These are phyloP conservation scores for Sarcophaga caerulescens DNA, from an alignment of 2,888 invertebrate genomes.

Conservation along the genomic window DNA sequence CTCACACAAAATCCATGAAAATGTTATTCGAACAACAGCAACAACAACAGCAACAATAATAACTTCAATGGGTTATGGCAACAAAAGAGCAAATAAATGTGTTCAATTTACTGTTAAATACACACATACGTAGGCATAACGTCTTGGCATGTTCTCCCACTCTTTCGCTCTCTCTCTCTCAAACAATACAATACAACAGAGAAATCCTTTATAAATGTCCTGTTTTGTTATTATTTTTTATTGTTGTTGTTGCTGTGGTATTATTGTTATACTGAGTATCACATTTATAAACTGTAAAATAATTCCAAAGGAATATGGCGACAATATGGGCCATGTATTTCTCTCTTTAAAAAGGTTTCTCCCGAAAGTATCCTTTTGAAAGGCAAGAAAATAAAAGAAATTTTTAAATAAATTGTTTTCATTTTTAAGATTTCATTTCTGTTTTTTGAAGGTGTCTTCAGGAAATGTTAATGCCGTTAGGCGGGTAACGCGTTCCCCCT, in stretches of 20 bases:
- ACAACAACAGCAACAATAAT: constrained; percentile 9
- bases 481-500: too few relatives aligned
- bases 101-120: constrained; percentile 64
- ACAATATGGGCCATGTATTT: constrained; percentile 35
- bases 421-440: constrained; percentile 3
- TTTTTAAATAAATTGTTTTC: constrained; percentile 52
- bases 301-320: background rate
- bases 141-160: too few relatives aligned
- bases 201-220: constrained; percentile 55
- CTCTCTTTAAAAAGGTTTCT: too few relatives aligned
- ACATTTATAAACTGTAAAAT: constrained; percentile 46
- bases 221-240: constrained; percentile 21
- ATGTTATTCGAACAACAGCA: constrained; percentile 39
- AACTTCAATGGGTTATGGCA: background rate
- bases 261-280: background rate
- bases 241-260: background rate
- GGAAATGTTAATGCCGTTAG: constrained; percentile 1
- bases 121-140: background rate
- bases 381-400: background rate
- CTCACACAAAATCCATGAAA: constrained; percentile 20
- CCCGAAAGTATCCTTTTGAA: too few relatives aligned
- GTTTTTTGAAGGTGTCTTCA: background rate
- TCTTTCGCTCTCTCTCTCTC: background rate
- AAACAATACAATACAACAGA: background rate
- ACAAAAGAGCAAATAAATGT: constrained; percentile 43